Evolutionary conservation across 2,113 vertebrate genomes (phyloP).

Genomic region (Camelus bactrianus): DNA sequence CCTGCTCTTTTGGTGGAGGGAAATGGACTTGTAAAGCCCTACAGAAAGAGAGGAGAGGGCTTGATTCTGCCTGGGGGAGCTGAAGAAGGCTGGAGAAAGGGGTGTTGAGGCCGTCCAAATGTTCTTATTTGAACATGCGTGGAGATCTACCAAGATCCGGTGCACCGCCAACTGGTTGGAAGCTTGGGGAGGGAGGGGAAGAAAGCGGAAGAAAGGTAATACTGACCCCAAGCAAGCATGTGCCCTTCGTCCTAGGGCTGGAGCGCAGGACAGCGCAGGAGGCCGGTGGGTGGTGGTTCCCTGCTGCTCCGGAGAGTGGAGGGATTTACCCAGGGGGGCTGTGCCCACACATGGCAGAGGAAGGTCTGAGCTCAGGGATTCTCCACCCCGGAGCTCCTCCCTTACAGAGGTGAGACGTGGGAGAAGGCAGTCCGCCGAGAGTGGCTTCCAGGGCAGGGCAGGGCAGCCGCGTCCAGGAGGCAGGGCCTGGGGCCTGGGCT

Average conservation of each 20-base stretch:
- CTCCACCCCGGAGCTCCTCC: neutral
- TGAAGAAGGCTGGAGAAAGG: neutral
- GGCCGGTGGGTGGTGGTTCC: neutral
- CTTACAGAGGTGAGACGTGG: neutral
- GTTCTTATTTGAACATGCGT: neutral
- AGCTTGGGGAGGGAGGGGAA: neutral
- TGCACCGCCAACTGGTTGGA: neutral
- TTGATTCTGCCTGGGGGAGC: neutral
- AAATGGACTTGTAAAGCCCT: neutral
- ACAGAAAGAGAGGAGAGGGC: neutral
- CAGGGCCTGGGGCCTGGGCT: neutral
- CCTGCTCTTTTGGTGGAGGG: neutral
- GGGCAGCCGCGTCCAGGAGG: neutral
- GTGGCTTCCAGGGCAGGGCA: neutral
- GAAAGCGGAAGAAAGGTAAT: neutral
- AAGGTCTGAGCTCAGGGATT: neutral
- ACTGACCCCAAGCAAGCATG: neutral
- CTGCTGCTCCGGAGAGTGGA: neutral
- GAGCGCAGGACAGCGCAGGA: neutral
- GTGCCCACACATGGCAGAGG: neutral
- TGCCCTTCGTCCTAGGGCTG: fast-evolving
- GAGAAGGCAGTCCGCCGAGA: neutral
- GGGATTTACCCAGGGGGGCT: neutral
- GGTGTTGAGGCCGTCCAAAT: neutral
- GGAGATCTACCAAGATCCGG: neutral